Evolutionary conservation across 2,113 vertebrate species (phyloP).

Genomic region (Numida meleagris): DNA sequence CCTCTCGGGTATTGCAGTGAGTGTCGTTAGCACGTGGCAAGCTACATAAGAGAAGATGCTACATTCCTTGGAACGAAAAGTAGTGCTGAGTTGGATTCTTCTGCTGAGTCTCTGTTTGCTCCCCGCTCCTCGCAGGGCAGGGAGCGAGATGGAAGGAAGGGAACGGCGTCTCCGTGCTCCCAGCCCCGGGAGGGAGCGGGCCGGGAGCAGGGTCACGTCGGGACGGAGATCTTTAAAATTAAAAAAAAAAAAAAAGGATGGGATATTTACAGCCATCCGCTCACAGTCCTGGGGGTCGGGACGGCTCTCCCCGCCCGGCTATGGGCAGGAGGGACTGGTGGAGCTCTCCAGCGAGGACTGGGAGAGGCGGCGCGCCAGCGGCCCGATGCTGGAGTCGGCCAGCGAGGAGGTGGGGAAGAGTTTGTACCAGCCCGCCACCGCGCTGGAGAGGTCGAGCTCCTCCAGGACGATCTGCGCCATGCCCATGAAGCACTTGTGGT

Average conservation of each 20-base stretch:
- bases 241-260: not conserved
- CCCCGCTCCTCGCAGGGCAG: not conserved
- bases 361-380: constrained; percentile 92
- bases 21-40: constrained; percentile 45
- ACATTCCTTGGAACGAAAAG: constrained; percentile 71
- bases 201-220: not conserved
- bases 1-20: constrained; percentile 55
- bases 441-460: constrained; percentile 92
- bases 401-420: constrained; percentile 98
- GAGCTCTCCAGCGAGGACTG: constrained; percentile 98
- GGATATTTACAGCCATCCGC: constrained; percentile 75
- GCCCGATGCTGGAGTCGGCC: constrained; percentile 94
- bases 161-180: not conserved
- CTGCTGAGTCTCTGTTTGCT: not conserved
- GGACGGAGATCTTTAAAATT: constrained; percentile 24
- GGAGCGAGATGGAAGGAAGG: not conserved
- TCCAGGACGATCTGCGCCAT: constrained; percentile 98
- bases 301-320: not conserved
- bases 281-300: not conserved
- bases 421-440: constrained; percentile 95
- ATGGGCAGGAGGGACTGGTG: constrained; percentile 94
- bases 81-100: constrained; percentile 40
- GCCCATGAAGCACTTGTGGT: constrained; percentile 99
- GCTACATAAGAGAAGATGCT: constrained; percentile 76
- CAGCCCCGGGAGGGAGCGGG: not conserved